Evolutionary conservation across 92 coral and sea anemone species (phyloP).

Genomic region (Parazoanthus swiftii): DNA sequence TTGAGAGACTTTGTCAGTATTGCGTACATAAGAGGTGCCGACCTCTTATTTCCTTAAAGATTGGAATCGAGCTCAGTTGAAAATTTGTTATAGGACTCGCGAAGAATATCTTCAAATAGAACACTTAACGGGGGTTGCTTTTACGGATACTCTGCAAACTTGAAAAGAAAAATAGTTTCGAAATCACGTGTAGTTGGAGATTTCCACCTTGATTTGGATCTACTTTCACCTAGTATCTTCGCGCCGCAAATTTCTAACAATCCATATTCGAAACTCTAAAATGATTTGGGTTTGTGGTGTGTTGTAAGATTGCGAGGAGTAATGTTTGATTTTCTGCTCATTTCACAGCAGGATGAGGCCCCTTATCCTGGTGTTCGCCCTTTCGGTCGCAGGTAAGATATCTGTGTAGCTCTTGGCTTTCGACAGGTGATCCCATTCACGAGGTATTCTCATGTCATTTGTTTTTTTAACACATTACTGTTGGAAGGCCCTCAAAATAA

Average conservation of each 20-base stretch:
- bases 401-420: not conserved
- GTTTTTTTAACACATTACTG: not conserved
- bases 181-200: not conserved
- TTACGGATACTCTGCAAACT: not conserved
- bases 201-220: not conserved
- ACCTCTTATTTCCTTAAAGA: not conserved
- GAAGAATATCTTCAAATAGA: not conserved
- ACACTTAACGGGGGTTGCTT: not conserved
- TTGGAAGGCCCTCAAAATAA: not conserved
- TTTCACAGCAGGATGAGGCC: slow-evolving; percentile 37
- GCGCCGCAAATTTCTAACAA: not conserved
- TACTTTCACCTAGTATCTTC: not conserved
- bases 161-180: not conserved
- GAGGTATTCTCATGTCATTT: not conserved
- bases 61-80: not conserved
- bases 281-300: not conserved
- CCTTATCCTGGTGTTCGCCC: slow-evolving; percentile 30
- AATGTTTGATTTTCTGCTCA: not conserved
- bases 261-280: not conserved
- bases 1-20: not conserved
- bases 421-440: slow-evolving; percentile 5
- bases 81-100: not conserved
- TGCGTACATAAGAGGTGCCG: not conserved
- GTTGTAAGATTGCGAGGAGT: not conserved
- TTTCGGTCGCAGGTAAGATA: slow-evolving; percentile 37